phyloP scores from a whole-genome alignment of 2,888 invertebrate species.

The Acheta domesticus region DNA sequence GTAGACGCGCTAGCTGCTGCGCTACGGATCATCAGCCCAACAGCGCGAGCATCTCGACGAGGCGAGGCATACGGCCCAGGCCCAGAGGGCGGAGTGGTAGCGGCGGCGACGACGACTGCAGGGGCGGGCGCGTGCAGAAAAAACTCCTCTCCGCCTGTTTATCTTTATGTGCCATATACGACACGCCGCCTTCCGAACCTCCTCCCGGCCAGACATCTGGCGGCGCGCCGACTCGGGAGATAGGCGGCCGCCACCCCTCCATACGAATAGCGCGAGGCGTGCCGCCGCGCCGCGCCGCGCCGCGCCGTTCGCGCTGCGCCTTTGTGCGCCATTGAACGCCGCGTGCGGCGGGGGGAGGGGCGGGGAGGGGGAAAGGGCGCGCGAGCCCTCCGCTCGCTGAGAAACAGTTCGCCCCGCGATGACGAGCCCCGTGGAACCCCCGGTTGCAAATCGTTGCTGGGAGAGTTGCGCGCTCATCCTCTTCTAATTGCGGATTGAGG shows the following conservation, averaged over 20 bases:
- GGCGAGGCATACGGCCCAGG: neutral
- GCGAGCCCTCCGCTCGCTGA: too few relatives aligned
- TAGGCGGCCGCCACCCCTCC: neutral
- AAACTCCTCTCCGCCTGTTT: neutral
- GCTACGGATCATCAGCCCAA: neutral
- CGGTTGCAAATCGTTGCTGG: too few relatives aligned
- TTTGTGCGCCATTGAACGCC: neutral
- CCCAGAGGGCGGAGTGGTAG: neutral
- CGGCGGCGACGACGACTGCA: neutral
- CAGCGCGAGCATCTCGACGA: neutral
- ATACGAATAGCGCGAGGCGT: too few relatives aligned
- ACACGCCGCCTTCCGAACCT: slow-evolving; percentile 10
- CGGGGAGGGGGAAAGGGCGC: too few relatives aligned
- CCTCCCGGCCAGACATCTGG: slow-evolving; percentile 8
- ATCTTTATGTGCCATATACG: slow-evolving; percentile 18
- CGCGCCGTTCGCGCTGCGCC: neutral
- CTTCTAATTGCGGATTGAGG: too few relatives aligned
- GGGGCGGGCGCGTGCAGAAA: neutral
- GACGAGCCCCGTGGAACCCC: too few relatives aligned
- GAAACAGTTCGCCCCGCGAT: too few relatives aligned
- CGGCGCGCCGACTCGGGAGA: slow-evolving; percentile 4
- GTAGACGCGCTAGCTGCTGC: too few relatives aligned
- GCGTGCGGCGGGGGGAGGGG: neutral
- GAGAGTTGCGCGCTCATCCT: too few relatives aligned
- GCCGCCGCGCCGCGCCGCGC: too few relatives aligned